A percentile compares a stretch with the other conserved stretches of the same genome.
Conservation (phyloP, 2,888 invertebrate species). For the Latheticus oryzae region DNA sequence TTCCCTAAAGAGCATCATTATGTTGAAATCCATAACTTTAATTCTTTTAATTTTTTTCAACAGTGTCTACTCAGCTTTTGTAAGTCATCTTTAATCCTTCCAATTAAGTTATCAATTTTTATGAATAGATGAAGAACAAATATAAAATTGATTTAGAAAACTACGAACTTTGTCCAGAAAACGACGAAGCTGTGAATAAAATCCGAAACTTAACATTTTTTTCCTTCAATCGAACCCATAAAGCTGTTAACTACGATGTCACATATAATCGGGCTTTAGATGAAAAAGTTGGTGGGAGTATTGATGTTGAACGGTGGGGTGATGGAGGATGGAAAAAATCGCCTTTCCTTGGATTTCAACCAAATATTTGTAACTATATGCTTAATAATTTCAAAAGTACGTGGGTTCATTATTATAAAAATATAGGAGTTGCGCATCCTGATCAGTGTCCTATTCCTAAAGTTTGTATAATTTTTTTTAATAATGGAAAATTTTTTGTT, state of each 20-base stretch:
- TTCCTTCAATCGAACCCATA: conserved; percentile 39
- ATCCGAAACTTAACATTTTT: conserved; percentile 33
- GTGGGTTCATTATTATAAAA: conserved; percentile 21
- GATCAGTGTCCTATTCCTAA: conserved; percentile 45
- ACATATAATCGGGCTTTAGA: conserved; percentile 38
- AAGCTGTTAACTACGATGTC: conserved; percentile 38
- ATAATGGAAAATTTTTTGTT: too few species aligned
- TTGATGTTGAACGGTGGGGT: conserved; percentile 37
- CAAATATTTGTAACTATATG: conserved; percentile 39
- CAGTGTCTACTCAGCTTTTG: conserved; percentile 8
- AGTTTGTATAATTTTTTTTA: conserved; percentile 29
- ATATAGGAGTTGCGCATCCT: conserved; percentile 36
- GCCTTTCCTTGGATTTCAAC: conserved; percentile 42
- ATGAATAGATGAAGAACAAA: conserved; percentile 22
- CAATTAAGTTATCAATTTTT: conserved; percentile 1
- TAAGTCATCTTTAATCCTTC: not conserved
- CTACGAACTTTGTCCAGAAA: conserved; percentile 28
- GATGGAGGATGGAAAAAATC: conserved; percentile 41
- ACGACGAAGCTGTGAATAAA: conserved; percentile 24
- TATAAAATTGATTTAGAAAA: conserved; percentile 26
- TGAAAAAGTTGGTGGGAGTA: conserved; percentile 40
- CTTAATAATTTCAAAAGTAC: conserved; percentile 16
- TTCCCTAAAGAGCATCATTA: too few species aligned
- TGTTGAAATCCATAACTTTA: not conserved
- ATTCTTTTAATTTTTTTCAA: not conserved